Conservation (phyloP, 2,888 invertebrate species). For the Tillus elongatus region DNA sequence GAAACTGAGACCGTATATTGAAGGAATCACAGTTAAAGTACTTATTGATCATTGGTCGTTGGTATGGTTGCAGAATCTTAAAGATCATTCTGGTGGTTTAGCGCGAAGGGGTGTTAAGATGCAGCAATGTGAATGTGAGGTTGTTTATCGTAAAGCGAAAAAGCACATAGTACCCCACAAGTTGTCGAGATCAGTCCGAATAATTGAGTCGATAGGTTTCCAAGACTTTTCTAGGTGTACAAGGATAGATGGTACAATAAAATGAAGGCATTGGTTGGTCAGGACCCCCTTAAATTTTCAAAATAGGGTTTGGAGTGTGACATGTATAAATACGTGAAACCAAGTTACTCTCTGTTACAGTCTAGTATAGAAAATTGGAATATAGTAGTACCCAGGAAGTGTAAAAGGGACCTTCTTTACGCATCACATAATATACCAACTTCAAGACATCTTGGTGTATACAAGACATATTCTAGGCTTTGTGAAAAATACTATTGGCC, state of each 20-base stretch:
- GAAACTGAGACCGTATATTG: slow-evolving; percentile 14
- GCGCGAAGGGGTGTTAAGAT: slow-evolving; percentile 13
- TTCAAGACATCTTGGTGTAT: slow-evolving; percentile 15
- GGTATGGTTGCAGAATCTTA: slow-evolving; percentile 14
- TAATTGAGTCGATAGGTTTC: too few relatives aligned
- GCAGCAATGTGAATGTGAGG: slow-evolving; percentile 14
- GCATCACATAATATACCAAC: slow-evolving; percentile 23
- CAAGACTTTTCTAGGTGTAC: too few relatives aligned
- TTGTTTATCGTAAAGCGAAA: slow-evolving; percentile 17
- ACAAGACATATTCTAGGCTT: slow-evolving; percentile 14
- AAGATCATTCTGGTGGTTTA: slow-evolving; percentile 14
- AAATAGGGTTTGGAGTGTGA: slow-evolving; percentile 19
- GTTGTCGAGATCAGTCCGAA: slow-evolving; percentile 14
- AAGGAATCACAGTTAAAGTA: slow-evolving; percentile 14
- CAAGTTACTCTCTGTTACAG: slow-evolving; percentile 11
- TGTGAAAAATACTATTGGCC: slow-evolving; percentile 26
- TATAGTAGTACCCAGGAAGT: slow-evolving; percentile 16
- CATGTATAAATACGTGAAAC: slow-evolving; percentile 18
- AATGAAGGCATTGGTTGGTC: not conserved
- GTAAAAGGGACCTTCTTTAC: slow-evolving; percentile 12
- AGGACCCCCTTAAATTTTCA: slow-evolving; percentile 17
- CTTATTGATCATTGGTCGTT: slow-evolving; percentile 16
- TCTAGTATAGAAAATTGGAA: too few relatives aligned
- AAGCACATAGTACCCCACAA: slow-evolving; percentile 17
- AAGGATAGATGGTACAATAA: slow-evolving; percentile 3